These are phyloP conservation scores for Clarias macrocephalus DNA, from an alignment of 2,113 vertebrate genomes.

Conservation along the genomic window DNA sequence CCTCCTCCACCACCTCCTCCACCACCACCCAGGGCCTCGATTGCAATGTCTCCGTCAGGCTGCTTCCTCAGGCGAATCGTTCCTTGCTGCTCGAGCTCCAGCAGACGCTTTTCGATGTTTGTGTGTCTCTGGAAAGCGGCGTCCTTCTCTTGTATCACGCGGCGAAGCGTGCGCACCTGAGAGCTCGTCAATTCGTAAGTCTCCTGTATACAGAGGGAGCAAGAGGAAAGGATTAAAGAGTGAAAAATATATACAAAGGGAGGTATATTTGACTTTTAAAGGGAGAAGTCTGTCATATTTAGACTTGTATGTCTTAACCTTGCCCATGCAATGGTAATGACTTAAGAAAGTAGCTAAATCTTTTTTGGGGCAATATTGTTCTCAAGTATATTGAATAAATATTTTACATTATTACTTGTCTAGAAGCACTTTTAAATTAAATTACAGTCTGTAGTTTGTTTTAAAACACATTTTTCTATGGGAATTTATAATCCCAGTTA, in stretches of 20 bases:
- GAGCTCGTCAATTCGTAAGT: conserved; percentile 88
- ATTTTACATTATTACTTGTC: not conserved
- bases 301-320: not conserved
- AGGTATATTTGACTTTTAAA: not conserved
- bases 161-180: conserved; percentile 88
- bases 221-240: conserved; percentile 45
- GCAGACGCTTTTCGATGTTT: conserved; percentile 77
- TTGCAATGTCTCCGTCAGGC: conserved; percentile 74
- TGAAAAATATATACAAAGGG: not conserved
- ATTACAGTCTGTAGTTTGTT: not conserved
- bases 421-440: not conserved
- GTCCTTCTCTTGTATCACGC: conserved; percentile 92
- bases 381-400: not conserved
- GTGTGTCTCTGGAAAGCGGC: conserved; percentile 84
- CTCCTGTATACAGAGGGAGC: conserved; percentile 75
- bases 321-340: too few relatives aligned
- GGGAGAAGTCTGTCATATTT: not conserved
- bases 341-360: not conserved
- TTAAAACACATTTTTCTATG: not conserved
- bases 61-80: conserved; percentile 75
- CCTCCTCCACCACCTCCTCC: conserved; percentile 42
- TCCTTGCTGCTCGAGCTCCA: conserved; percentile 74
- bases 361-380: not conserved
- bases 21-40: conserved; percentile 63
- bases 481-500: not conserved